A percentile compares a stretch with the other conserved stretches of the same genome.
phyloP scores from a whole-genome alignment of 2,797 vertebrate genomes.

The Aphelocoma californica region DNA sequence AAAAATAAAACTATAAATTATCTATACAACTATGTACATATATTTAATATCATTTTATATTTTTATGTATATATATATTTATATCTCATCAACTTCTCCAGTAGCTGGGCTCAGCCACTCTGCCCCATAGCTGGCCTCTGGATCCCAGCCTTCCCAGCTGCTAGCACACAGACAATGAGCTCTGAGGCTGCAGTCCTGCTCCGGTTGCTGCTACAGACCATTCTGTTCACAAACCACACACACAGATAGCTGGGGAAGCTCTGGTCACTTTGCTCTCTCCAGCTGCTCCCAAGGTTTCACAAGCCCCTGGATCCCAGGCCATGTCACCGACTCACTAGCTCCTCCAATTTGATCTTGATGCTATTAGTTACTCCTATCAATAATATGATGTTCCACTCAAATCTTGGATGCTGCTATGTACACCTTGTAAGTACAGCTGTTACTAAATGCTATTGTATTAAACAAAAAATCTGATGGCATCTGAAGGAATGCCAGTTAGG shows the following conservation, averaged over 20 bases:
- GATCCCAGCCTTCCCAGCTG: neutral
- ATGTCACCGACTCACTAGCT: neutral
- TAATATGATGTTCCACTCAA: neutral
- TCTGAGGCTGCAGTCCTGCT: neutral
- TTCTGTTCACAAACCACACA: neutral
- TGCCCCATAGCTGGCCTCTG: neutral
- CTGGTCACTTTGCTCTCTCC: neutral
- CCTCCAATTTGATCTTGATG: neutral
- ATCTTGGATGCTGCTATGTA: neutral
- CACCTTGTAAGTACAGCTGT: neutral
- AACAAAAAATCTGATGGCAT: neutral
- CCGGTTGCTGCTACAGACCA: neutral
- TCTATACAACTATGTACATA: neutral
- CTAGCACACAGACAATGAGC: fast-evolving
- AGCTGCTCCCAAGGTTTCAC: neutral
- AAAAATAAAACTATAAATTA: neutral
- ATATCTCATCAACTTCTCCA: neutral
- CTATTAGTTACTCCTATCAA: neutral
- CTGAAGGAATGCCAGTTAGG: neutral
- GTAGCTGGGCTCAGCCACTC: neutral
- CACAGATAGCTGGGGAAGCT: neutral
- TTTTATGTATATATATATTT: no score
- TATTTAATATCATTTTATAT: neutral
- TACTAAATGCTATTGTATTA: neutral
- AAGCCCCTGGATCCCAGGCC: neutral